Conservation (phyloP, 2,888 invertebrate species). For the Drosophila antonietae region DNA sequence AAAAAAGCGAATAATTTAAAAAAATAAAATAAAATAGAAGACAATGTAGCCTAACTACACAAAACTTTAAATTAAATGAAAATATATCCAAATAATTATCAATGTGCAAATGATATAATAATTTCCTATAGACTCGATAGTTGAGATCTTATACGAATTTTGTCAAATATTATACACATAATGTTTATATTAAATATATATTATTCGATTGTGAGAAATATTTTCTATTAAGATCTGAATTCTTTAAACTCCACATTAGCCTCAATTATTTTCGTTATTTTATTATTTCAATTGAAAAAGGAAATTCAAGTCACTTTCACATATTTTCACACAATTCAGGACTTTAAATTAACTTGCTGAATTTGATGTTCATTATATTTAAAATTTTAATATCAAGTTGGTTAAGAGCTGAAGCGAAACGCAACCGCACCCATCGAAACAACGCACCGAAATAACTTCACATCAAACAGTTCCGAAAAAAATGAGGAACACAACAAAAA, state of each 20-base stretch:
- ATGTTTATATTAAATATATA: not conserved
- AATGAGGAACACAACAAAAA: slow-evolving; percentile 23
- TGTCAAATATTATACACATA: not conserved
- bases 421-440: slow-evolving; percentile 68
- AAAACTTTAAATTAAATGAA: not conserved
- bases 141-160: not conserved
- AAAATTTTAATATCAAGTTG: not conserved
- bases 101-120: not conserved
- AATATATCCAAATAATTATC: too few relatives aligned
- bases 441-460: slow-evolving; percentile 68
- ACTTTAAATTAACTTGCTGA: not conserved
- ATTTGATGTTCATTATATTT: not conserved
- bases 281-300: not conserved
- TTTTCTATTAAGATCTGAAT: not conserved
- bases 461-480: slow-evolving; percentile 26
- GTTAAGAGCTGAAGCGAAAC: slow-evolving; percentile 12
- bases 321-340: not conserved
- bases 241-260: not conserved
- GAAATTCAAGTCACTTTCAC: not conserved
- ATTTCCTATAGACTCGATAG: too few relatives aligned
- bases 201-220: not conserved
- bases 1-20: too few relatives aligned
- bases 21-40: too few relatives aligned
- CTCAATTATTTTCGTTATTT: not conserved
- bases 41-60: too few relatives aligned